Conservation (phyloP, 1,140 invertebrate species). For the Luehdorfia chinensis region DNA sequence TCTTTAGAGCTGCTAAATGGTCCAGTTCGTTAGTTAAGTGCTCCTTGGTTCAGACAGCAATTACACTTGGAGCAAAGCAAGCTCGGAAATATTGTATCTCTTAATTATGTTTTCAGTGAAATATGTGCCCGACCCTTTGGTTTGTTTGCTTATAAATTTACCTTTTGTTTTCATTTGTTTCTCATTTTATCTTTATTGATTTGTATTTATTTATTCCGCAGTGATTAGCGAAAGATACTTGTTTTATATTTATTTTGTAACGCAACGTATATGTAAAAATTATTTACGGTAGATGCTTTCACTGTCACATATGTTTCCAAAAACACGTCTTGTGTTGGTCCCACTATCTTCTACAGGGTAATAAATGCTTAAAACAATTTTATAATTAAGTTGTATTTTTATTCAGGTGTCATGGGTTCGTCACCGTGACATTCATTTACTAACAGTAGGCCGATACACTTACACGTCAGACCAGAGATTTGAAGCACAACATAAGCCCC, state of each 20-base stretch:
- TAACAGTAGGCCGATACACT: conserved; percentile 90
- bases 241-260: too few relatives aligned
- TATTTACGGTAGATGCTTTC: too few relatives aligned
- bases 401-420: conserved; percentile 92
- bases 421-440: conserved; percentile 89
- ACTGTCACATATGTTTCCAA: too few relatives aligned
- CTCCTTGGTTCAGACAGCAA: conserved; percentile 17
- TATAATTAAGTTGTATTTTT: too few relatives aligned
- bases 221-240: too few relatives aligned
- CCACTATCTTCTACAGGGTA: too few relatives aligned
- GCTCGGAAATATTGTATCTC: conserved; percentile 17
- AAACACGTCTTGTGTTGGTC: too few relatives aligned
- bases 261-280: too few relatives aligned
- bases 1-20: conserved; percentile 16
- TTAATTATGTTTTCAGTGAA: conserved; percentile 15
- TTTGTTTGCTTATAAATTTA: conserved; percentile 15
- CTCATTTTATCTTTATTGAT: too few relatives aligned
- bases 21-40: conserved; percentile 19
- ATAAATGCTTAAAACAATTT: too few relatives aligned
- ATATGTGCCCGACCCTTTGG: conserved; percentile 11
- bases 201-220: too few relatives aligned
- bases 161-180: too few relatives aligned
- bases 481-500: conserved; percentile 85
- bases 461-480: conserved; percentile 93
- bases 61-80: conserved; percentile 15